phyloP scores from a whole-genome alignment of 2,113 vertebrate genomes.

The Chunga burmeisteri region DNA sequence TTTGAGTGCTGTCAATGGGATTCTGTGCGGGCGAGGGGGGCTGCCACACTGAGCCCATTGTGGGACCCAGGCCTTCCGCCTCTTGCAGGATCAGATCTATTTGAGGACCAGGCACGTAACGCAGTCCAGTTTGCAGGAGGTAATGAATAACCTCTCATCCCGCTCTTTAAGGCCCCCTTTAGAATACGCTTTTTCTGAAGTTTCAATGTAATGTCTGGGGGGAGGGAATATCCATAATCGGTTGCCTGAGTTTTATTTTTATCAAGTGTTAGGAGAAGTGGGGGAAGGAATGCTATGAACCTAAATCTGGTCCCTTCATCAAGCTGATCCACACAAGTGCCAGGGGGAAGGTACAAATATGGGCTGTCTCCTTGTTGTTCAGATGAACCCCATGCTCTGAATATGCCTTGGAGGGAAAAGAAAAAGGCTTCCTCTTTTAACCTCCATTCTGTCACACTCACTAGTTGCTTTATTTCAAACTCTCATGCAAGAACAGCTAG shows the following conservation, averaged over 20 bases:
- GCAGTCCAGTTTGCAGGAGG: conserved; percentile 15
- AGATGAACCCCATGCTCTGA: background rate
- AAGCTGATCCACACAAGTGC: background rate
- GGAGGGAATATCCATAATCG: background rate
- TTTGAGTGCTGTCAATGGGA: conserved; percentile 40
- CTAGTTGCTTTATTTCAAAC: background rate
- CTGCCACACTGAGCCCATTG: conserved; percentile 52
- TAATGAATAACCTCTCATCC: conserved; percentile 58
- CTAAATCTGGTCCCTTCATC: conserved; percentile 17
- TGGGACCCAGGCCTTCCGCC: conserved; percentile 1
- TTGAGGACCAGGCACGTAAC: conserved; percentile 33
- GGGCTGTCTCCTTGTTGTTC: background rate
- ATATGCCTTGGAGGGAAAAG: background rate
- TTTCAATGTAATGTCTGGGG: background rate
- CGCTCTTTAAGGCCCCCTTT: conserved; percentile 37
- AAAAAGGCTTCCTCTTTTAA: conserved; percentile 25
- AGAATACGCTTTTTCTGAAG: conserved; percentile 23
- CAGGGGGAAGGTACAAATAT: conserved; percentile 19
- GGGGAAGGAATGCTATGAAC: conserved; percentile 26
- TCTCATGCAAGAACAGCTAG: background rate
- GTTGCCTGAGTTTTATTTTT: conserved; percentile 49
- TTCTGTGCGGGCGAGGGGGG: conserved; percentile 12
- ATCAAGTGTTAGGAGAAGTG: conserved; percentile 11
- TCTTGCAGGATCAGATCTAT: conserved; percentile 30
- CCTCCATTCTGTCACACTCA: background rate